Evolutionary conservation across 1,140 invertebrate genomes (phyloP), one percentile per base, ranked within the genome.

Genomic region (Papilio glaucus): DNA sequence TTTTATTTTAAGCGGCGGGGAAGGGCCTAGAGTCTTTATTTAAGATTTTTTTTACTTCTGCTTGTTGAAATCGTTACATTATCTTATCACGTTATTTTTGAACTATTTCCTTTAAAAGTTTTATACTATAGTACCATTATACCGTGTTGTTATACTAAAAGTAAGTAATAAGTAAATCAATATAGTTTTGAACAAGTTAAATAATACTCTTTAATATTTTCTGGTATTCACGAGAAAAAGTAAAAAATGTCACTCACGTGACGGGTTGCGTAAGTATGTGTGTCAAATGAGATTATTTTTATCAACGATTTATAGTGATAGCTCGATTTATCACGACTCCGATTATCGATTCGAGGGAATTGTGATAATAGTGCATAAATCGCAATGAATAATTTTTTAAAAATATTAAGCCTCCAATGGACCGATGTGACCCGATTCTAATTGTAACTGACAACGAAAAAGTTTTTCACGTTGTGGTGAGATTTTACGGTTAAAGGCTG

Each of bases 231-330:
- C 45, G 26, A n/a, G 29, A 26, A 72, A 63, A 72, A 65, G 63
- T 65, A 63, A 53, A 65, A 72, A 63, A 45, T 53, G 61, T 49
- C 45, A 65, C 41, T 38, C 33, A 53, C 41, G 65, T 76, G 71
- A 76, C 65, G 72, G 18, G 49, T 75, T 65, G 72, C 69, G 71
- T 33, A 71, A 73, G 71, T 70, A 39, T 71, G 57, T 73, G 49
- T 77, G 75, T 73, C 75, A 77, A 1, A 10, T 26, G 67, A 37
- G 37, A 65, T 67, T 71, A 65, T 13, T 71, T 73, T 77, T 77
- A 77, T 77, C 75, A 76, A 76, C 70, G 61, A 71, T 73, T 26
- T 72, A 61, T 71, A 67, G 68, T 72, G 63, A 39, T 38, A 67
- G 72, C 38, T 53, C 53, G 57, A 62, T 62, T 62, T 62, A 21